Evolutionary conservation across 2,113 vertebrate species (phyloP).

Genomic region (Muntiacus muntjak): DNA sequence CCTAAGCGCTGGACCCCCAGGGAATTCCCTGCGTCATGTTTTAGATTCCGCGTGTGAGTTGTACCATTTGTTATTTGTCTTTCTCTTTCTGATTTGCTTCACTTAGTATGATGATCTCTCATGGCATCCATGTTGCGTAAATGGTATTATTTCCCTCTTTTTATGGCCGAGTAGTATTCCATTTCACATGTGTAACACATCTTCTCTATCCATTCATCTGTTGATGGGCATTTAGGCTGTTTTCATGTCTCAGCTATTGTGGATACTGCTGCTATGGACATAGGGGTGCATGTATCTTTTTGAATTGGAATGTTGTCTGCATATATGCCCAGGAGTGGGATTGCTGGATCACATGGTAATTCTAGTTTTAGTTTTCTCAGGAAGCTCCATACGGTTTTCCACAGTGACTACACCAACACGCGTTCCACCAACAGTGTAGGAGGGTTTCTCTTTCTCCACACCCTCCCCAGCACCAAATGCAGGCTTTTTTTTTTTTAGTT

Average conservation of each 20-base stretch:
- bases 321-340: neutral
- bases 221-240: neutral
- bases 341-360: neutral
- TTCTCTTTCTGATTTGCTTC: neutral
- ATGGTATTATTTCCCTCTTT: neutral
- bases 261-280: neutral
- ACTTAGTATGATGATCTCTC: neutral
- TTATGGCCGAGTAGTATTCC: neutral
- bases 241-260: neutral
- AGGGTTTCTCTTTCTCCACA: neutral
- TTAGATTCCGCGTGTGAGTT: neutral
- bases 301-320: neutral
- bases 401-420: neutral
- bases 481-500: neutral
- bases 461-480: neutral
- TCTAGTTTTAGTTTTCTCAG: neutral
- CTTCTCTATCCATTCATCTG: neutral
- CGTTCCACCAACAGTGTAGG: neutral
- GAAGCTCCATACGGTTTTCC: neutral
- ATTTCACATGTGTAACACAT: neutral
- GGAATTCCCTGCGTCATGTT: neutral
- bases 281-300: neutral
- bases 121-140: neutral
- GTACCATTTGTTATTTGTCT: neutral
- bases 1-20: neutral